Conservation (phyloP, 2,888 invertebrate species). For the Tineola bisselliella region DNA sequence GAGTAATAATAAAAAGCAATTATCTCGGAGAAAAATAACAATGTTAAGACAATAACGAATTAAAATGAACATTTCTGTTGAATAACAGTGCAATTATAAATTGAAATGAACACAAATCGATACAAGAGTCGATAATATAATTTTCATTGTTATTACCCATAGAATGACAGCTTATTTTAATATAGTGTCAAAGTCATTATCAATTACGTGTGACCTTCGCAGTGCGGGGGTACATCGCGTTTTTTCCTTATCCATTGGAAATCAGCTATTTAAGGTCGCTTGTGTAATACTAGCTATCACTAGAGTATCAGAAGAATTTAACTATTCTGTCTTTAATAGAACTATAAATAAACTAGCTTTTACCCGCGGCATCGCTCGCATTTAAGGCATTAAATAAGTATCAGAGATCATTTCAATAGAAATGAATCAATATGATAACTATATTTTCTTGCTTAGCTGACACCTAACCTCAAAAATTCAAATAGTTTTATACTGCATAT, state of each 20-base stretch:
- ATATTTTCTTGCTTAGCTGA: too few relatives aligned
- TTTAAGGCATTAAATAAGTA: too few relatives aligned
- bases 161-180: not conserved
- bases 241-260: slow-evolving; percentile 42
- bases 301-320: too few relatives aligned
- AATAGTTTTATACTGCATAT: too few relatives aligned
- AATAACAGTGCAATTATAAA: not conserved
- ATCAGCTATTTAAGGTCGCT: slow-evolving; percentile 33
- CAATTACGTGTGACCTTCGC: slow-evolving; percentile 8
- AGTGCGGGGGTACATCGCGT: slow-evolving; percentile 16
- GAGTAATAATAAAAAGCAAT: not conserved
- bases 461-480: too few relatives aligned
- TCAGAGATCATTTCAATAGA: too few relatives aligned
- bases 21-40: not conserved
- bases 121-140: not conserved
- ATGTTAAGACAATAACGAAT: not conserved
- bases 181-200: slow-evolving; percentile 37
- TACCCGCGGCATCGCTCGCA: too few relatives aligned
- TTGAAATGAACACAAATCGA: not conserved
- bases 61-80: not conserved
- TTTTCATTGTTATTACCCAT: not conserved
- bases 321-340: too few relatives aligned
- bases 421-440: too few relatives aligned
- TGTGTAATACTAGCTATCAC: slow-evolving; percentile 31
- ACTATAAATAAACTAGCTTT: too few relatives aligned